Evolutionary conservation across 2,113 vertebrate genomes (phyloP).

Genomic region (Limnothrissa miodon): DNA sequence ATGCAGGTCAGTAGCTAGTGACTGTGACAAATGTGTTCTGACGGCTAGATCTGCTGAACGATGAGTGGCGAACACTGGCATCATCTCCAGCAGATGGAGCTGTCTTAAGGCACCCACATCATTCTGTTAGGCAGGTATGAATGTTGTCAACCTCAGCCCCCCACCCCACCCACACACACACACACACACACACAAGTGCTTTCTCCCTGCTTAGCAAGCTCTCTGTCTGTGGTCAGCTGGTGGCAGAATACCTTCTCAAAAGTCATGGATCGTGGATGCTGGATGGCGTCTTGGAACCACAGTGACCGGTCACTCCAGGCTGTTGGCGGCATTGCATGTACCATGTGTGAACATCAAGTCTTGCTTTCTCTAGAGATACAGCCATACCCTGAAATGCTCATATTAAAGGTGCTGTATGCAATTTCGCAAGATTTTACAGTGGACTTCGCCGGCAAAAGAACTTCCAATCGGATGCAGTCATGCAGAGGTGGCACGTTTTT

Average conservation of each 20-base stretch:
- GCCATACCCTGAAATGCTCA: background rate
- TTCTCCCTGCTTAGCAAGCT: background rate
- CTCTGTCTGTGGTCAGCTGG: background rate
- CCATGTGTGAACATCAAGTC: background rate
- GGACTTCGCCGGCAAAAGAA: too few species aligned
- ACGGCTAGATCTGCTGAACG: conserved; percentile 15
- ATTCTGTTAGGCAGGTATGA: background rate
- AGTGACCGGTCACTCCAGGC: background rate
- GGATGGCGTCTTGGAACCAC: background rate
- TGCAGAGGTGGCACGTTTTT: too few species aligned
- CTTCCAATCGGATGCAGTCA: too few species aligned
- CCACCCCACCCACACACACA: too few species aligned
- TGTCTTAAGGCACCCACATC: conserved; percentile 7
- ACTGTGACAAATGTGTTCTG: conserved; percentile 23
- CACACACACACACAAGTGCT: too few species aligned
- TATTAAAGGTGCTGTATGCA: too few species aligned
- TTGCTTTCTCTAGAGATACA: background rate
- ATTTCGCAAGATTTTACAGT: too few species aligned
- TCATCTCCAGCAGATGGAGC: conserved; percentile 32
- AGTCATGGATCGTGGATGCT: background rate
- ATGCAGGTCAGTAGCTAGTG: conserved; percentile 22
- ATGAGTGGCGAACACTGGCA: background rate
- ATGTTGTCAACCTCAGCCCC: background rate
- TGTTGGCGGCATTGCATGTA: background rate
- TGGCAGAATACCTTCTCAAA: background rate